Base-by-base conservation (phyloP, 2,888 invertebrate species). In the Artemia sinica region DNA sequence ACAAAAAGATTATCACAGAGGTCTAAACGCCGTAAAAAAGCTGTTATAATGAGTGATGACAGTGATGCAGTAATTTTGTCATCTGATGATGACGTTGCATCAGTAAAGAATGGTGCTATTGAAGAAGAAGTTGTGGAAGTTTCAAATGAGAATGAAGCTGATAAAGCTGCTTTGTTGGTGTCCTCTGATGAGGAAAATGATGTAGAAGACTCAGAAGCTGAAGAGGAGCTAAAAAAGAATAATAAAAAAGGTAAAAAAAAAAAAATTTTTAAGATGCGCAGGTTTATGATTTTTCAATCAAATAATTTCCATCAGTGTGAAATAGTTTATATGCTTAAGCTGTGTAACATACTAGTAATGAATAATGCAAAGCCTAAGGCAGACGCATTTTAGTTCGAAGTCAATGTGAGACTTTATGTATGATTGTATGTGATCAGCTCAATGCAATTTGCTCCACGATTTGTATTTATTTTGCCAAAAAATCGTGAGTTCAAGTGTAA, bases 241-340 rank as follows among this genome's bases (percentile, higher is more conserved):
- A 28, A 18, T 28, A 58, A 28, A 58, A 58, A 58, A 58, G 63
- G 63, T 58, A n/a, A n/a, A n/a, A n/a, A n/a, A n/a, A n/a, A n/a
- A n/a, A n/a, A n/a, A 58, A 10, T 58, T 58, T 58, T 58, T n/a
- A 9, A 58, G n/a, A 8, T 58, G 8, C 18, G 0, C 7, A 58
- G 13, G 13, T 52, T 18, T 18, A 18, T 18, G 18, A 18, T 18
- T 18, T 18, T 1, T 1, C 41, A 41, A 41, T 41, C 41, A 5
- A 41, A 41, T 41, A 41, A 41, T 41, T 41, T 41, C 41, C 6
- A 41, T 2, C 41, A 41, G 2, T 41, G 3, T 41, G 3, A 41
- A 41, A 41, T 41, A 41, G 41, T 4, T 41, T 41, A 41, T 2
- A 41, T 41, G 41, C 41, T 41, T 1, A 41, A 41, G 6, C 41